phyloP scores from a whole-genome alignment of 2,113 vertebrate species.

The Halichoerus grypus region DNA sequence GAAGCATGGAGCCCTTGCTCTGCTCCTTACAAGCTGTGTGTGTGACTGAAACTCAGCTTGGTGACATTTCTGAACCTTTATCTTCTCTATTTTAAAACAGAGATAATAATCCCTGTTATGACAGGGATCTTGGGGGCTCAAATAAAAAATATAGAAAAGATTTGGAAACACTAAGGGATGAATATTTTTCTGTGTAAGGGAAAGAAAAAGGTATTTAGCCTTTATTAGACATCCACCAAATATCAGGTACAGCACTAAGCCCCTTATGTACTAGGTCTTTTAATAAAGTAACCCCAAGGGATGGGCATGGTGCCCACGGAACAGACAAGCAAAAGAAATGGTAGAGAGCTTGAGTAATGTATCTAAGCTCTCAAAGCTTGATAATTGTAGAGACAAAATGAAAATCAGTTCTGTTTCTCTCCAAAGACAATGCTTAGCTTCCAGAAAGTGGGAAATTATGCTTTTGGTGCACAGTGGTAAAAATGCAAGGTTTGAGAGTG shows the following conservation, averaged over 20 bases:
- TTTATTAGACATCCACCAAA: background rate
- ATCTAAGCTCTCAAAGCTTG: background rate
- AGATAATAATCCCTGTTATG: background rate
- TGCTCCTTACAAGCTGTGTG: background rate
- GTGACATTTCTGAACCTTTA: slow-evolving; percentile 12
- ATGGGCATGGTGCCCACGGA: background rate
- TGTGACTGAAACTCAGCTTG: background rate
- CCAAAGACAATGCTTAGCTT: background rate
- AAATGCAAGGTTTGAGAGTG: slow-evolving; percentile 26
- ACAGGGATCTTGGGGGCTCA: background rate
- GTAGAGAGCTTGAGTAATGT: background rate
- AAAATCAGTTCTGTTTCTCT: background rate
- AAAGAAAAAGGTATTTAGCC: background rate
- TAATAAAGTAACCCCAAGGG: background rate
- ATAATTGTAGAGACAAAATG: background rate
- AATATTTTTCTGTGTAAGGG: background rate
- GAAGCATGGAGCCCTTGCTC: background rate
- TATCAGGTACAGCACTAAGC: background rate
- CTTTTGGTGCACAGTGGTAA: background rate
- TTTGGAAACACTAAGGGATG: background rate
- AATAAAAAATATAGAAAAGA: background rate
- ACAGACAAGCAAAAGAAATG: background rate
- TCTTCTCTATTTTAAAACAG: slow-evolving; percentile 7
- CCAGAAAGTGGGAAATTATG: background rate
- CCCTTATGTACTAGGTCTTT: background rate